These are phyloP conservation scores for Mirza zaza DNA, from an alignment of 2,113 vertebrate genomes.

Conservation along the genomic window DNA sequence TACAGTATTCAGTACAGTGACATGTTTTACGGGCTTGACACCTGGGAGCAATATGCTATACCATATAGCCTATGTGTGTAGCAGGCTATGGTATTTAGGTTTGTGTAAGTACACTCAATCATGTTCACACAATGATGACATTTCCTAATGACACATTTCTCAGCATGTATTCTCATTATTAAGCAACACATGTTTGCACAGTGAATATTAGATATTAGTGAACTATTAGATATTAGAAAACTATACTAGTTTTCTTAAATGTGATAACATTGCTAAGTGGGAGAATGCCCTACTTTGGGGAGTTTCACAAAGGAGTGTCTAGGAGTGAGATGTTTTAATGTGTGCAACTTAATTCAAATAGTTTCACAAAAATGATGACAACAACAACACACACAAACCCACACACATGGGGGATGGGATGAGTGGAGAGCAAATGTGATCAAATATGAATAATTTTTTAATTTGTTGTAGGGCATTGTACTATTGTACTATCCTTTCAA, in stretches of 20 bases:
- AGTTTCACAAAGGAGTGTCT: background rate
- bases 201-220: background rate
- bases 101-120: background rate
- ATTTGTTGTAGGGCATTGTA: background rate
- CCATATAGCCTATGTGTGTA: background rate
- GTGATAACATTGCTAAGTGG: background rate
- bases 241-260: background rate
- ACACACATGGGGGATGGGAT: too few species aligned
- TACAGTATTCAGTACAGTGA: background rate
- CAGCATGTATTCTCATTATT: background rate
- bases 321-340: background rate
- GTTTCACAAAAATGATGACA: background rate
- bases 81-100: background rate
- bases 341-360: background rate
- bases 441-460: background rate
- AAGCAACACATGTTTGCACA: background rate
- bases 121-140: background rate
- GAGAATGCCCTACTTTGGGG: background rate
- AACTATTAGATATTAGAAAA: background rate
- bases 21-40: background rate
- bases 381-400: background rate
- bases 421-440: background rate
- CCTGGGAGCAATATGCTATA: background rate
- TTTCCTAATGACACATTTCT: background rate
- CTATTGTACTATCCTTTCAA: background rate